Evolutionary conservation across 2,888 invertebrate genomes (phyloP), one percentile per base, ranked within the genome.

Genomic region (Standfussiana lucernea): DNA sequence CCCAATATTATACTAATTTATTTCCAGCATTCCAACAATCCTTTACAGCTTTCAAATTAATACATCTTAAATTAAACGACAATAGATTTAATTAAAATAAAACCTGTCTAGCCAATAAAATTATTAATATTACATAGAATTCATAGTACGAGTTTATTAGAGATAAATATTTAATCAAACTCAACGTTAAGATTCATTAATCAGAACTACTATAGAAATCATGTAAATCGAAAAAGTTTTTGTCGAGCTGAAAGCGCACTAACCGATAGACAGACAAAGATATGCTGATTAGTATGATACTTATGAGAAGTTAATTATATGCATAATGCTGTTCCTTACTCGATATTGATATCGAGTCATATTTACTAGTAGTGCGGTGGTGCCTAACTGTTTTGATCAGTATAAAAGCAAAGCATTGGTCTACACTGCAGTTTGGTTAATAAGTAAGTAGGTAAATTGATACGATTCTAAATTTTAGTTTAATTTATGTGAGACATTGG

Each of bases 81-180:
- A 74, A 61, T 67, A 62, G 53, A 73, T 75, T 80, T 81, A 72
- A 81, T 77, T 81, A 71, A 75, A 66, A 78, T 84, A 73, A 80
- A 77, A 77, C 40, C 68, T 74, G 77, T 72, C 65, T 66, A 56
- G 47, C 59, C 62, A 79, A 84, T 68, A 82, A n/a, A n/a, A 79
- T 74, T 69, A 28, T 71, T 62, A 61, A 59, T 68, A 73, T 71
- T 73, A 71, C 61, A 28, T 66, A 50, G 45, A 74, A 74, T 66
- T 72, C 18, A 32, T 73, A 61, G 50, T 47, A 45, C 79, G 45
- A 32, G 45, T 78, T 35, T 71, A 79, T 40, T 53, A 56, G 40
- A 72, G 18, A 56, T 56, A 72, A 78, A 64, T 78, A 72, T 80
- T 78, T 40, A 65, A 78, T 42, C 28, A 72, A 35, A 80, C 40